Evolutionary conservation across 2,797 vertebrate species (phyloP).

Genomic region (Myripristis jacobus): DNA sequence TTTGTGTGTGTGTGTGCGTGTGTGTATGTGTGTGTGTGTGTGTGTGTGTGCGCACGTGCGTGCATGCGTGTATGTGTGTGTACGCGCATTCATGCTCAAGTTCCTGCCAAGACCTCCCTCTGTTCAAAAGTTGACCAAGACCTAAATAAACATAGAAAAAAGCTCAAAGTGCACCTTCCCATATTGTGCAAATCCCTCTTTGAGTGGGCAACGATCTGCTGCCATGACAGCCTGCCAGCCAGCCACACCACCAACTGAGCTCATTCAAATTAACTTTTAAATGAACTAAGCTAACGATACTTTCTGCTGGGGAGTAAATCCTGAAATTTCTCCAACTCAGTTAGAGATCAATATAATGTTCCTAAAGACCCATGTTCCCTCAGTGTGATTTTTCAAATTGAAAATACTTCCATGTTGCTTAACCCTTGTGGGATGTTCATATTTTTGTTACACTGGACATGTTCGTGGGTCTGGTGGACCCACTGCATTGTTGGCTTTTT

Average conservation of each 20-base stretch:
- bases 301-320: background rate
- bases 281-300: too few relatives aligned
- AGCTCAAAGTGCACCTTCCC: background rate
- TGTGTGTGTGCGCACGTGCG: conserved; percentile 1
- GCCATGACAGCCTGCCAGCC: background rate
- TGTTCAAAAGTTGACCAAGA: too few relatives aligned
- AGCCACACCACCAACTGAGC: background rate
- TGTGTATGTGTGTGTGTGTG: background rate
- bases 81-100: fast-evolving
- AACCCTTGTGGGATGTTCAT: too few relatives aligned
- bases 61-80: background rate
- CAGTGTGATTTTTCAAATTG: too few relatives aligned
- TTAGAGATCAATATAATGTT: too few relatives aligned
- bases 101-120: conserved; percentile 12
- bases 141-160: background rate
- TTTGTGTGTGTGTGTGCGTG: too few relatives aligned
- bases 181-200: background rate
- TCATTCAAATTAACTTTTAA: background rate
- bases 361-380: too few relatives aligned
- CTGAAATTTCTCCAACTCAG: too few relatives aligned
- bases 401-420: too few relatives aligned
- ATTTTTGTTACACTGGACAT: too few relatives aligned
- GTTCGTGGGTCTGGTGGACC: too few relatives aligned
- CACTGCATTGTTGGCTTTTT: too few relatives aligned
- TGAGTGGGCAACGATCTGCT: background rate